A percentile compares a stretch with the other conserved stretches of the same genome.
Conservation (phyloP, 2,888 invertebrate species). For the Drosophila greeni region DNA sequence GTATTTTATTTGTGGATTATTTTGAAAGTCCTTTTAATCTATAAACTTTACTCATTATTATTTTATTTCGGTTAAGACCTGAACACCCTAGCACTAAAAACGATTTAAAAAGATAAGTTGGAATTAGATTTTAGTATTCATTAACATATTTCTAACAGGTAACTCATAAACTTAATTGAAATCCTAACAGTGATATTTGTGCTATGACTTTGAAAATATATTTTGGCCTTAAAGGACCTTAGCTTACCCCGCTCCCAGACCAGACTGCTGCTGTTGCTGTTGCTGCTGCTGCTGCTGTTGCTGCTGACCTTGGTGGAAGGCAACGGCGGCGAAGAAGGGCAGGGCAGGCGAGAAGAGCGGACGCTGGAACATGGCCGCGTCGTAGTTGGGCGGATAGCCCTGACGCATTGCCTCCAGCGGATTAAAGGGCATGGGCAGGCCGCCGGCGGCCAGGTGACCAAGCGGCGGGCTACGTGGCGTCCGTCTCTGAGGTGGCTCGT, state of each 20-base stretch:
- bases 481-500: slow-evolving; percentile 80
- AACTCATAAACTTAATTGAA: not conserved
- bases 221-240: not conserved
- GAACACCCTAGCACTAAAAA: not conserved
- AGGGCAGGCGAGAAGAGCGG: slow-evolving; percentile 78
- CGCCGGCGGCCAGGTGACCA: slow-evolving; percentile 46
- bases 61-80: not conserved
- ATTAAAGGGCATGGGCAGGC: slow-evolving; percentile 55
- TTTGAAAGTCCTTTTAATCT: not conserved
- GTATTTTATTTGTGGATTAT: not conserved
- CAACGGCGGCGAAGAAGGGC: slow-evolving; percentile 78
- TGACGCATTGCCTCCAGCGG: slow-evolving; percentile 80
- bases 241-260: slow-evolving; percentile 73
- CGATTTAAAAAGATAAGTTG: not conserved
- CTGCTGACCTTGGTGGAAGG: slow-evolving; percentile 78
- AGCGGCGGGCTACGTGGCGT: slow-evolving; percentile 51
- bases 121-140: not conserved
- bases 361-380: slow-evolving; percentile 77
- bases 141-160: accelerated
- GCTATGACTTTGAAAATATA: not conserved
- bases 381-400: slow-evolving; percentile 77
- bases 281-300: slow-evolving; percentile 72
- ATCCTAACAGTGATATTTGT: not conserved
- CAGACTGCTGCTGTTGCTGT: slow-evolving; percentile 76
- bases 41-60: not conserved